phyloP scores from a whole-genome alignment of 92 coral and sea anemone species.

The Siderastrea radians region DNA sequence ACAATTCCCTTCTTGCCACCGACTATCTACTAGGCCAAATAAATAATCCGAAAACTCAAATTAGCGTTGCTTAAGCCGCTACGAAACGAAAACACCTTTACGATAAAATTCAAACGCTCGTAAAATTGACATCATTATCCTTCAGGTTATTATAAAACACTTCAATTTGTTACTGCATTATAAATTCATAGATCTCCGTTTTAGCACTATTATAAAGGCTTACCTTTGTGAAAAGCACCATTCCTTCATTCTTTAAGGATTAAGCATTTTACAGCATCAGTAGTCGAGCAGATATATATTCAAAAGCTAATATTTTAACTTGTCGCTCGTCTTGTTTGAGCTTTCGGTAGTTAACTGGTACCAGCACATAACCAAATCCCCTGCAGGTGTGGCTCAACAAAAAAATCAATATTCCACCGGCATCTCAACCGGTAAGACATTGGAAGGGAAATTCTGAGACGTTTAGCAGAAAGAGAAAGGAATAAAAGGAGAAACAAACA shows the following conservation, averaged over 20 bases:
- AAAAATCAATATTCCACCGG: neutral
- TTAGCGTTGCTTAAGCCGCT: too few relatives aligned
- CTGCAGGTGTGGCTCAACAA: neutral
- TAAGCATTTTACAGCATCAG: neutral
- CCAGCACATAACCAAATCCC: neutral
- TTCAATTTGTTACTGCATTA: too few relatives aligned
- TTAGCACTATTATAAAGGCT: neutral
- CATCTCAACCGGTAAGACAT: neutral
- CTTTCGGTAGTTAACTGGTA: conserved; percentile 6
- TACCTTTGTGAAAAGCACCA: neutral
- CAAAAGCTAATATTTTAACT: neutral
- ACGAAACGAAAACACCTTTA: too few relatives aligned
- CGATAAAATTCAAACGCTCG: too few relatives aligned
- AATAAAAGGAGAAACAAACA: too few relatives aligned
- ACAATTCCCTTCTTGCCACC: too few relatives aligned
- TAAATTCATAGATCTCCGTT: too few relatives aligned
- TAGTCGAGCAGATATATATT: neutral
- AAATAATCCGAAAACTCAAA: too few relatives aligned
- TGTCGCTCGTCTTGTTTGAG: neutral
- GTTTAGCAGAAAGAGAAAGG: neutral
- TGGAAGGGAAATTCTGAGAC: neutral
- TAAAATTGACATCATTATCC: neutral
- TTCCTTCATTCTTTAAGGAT: too few relatives aligned
- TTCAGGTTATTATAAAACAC: too few relatives aligned
- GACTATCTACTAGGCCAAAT: too few relatives aligned